Conservation (phyloP, 1,140 invertebrate genomes). For the Trinorchestia longiramus region DNA sequence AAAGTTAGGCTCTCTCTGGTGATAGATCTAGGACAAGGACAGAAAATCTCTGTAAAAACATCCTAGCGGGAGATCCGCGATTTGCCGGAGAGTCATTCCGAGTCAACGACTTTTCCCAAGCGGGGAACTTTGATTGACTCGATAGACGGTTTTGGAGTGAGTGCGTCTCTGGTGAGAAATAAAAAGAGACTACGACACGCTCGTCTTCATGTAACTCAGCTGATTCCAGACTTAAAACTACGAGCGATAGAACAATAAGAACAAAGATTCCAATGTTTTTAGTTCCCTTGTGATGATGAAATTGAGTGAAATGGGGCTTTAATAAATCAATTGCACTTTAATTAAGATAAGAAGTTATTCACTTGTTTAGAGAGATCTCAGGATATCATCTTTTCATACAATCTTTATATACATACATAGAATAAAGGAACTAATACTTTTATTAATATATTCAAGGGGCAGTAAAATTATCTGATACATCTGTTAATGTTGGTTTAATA, state of each 20-base stretch:
- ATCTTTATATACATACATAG: background rate
- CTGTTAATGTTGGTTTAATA: too few relatives aligned
- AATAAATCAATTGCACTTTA: background rate
- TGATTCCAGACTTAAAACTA: background rate
- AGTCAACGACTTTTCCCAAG: background rate
- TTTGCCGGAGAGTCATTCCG: background rate
- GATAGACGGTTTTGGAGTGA: constrained; percentile 4
- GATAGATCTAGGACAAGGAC: background rate
- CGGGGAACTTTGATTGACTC: constrained; percentile 32
- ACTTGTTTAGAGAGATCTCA: background rate
- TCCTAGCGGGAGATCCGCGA: background rate
- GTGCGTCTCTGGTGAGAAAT: background rate
- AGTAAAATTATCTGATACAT: background rate
- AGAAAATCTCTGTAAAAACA: background rate
- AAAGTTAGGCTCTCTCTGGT: background rate
- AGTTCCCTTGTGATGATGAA: background rate
- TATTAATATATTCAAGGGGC: background rate
- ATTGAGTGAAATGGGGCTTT: background rate
- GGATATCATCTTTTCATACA: background rate
- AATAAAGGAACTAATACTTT: background rate
- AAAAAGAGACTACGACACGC: background rate
- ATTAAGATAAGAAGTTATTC: background rate
- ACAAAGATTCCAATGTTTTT: background rate
- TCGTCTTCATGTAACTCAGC: background rate
- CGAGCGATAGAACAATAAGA: background rate